Percentiles rank a stretch among this genome's conserved stretches.
Evolutionary conservation across 2,113 vertebrate species (phyloP).

Genomic region (Alectura lathami): DNA sequence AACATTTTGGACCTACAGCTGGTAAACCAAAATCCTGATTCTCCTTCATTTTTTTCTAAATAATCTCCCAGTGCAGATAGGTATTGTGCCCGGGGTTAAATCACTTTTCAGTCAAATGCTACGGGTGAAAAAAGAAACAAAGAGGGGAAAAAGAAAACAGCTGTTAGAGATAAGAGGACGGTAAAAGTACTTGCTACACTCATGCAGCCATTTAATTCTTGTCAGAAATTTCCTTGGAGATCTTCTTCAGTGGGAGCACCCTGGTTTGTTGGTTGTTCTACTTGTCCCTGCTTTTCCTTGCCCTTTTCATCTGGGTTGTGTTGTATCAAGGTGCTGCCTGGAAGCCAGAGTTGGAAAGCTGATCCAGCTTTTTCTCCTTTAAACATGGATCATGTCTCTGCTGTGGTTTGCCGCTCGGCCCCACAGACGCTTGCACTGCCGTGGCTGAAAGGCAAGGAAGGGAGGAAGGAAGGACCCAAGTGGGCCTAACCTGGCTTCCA

Average conservation of each 20-base stretch:
- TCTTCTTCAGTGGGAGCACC: not conserved
- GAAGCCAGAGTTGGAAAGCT: not conserved
- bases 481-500: not conserved
- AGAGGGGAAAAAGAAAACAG: not conserved
- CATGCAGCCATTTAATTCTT: not conserved
- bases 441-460: not conserved
- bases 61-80: not conserved
- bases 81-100: not conserved
- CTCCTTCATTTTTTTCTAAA: not conserved
- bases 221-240: not conserved
- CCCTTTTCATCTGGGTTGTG: not conserved
- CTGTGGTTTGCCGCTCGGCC: accelerated
- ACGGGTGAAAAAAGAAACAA: not conserved
- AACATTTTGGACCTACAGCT: not conserved
- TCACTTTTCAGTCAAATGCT: not conserved
- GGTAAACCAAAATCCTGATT: not conserved
- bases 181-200: not conserved
- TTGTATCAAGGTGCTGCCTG: not conserved
- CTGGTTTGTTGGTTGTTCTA: not conserved
- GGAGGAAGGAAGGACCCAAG: not conserved
- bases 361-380: not conserved
- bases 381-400: not conserved
- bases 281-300: not conserved
- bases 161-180: not conserved
- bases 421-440: not conserved